phyloP scores from a whole-genome alignment of 2,888 invertebrate species.

The Ophion ventricosus region DNA sequence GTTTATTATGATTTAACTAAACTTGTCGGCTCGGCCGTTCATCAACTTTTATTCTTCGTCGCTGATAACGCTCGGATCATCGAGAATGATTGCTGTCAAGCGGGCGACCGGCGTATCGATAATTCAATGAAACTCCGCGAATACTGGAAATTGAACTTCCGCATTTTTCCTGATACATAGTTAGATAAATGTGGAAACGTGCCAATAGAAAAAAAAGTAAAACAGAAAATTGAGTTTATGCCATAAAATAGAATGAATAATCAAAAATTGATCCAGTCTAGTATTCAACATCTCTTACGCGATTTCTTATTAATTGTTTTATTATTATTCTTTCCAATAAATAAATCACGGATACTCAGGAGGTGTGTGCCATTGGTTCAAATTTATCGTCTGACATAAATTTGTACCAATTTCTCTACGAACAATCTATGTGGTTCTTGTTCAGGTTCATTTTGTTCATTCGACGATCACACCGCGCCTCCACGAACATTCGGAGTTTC shows the following conservation, averaged over 20 bases:
- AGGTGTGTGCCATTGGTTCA: conserved; percentile 3
- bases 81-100: background rate
- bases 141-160: no score
- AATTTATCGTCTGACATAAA: background rate
- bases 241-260: background rate
- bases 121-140: no score
- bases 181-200: no score
- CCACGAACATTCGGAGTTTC: conserved; percentile 44
- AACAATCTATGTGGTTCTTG: conserved; percentile 26
- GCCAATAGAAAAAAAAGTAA: no score
- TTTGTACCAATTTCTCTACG: conserved; percentile 7
- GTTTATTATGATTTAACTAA: background rate
- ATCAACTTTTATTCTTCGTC: background rate
- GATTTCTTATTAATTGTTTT: background rate
- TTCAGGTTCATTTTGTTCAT: conserved; percentile 49
- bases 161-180: no score
- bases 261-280: background rate
- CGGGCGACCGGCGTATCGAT: no score
- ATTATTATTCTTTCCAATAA: background rate
- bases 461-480: conserved; percentile 35
- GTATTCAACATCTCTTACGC: background rate
- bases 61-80: background rate
- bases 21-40: background rate
- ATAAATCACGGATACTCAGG: background rate
- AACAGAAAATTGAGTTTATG: no score